Evolutionary conservation across 1,140 invertebrate genomes (phyloP).

Genomic region (Drosophila mayri): DNA sequence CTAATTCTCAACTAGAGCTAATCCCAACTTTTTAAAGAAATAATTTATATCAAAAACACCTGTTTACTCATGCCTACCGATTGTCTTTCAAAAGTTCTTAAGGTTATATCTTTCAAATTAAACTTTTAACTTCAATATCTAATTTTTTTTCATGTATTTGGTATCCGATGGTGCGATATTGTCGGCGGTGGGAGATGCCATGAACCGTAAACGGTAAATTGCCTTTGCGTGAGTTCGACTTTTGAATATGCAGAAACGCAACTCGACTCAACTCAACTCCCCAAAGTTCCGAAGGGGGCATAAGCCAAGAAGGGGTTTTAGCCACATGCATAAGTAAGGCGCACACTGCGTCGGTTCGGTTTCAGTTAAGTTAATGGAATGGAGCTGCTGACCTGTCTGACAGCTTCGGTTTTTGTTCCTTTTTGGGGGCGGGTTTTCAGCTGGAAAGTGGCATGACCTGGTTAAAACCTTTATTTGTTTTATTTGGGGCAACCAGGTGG

Average conservation of each 20-base stretch:
- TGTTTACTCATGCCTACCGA: neutral
- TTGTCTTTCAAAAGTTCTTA: too few relatives aligned
- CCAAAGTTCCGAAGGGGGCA: neutral
- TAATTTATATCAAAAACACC: neutral
- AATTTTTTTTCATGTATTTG: neutral
- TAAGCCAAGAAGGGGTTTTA: conserved; percentile 15
- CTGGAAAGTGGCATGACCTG: conserved; percentile 34
- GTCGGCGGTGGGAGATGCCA: conserved; percentile 28
- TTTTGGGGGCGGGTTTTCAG: conserved; percentile 19
- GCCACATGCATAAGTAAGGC: conserved; percentile 36
- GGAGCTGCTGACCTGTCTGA: conserved; percentile 43
- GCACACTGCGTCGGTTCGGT: conserved; percentile 16
- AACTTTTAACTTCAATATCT: neutral
- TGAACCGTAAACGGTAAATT: conserved; percentile 80
- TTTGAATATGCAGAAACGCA: conserved; percentile 46
- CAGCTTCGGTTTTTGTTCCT: conserved; percentile 2
- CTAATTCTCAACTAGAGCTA: neutral
- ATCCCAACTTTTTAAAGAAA: neutral
- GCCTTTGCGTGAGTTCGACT: conserved; percentile 69
- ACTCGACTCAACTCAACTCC: conserved; percentile 1
- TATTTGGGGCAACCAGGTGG: conserved; percentile 7
- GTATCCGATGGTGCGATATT: conserved; percentile 12
- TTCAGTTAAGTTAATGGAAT: conserved; percentile 37
- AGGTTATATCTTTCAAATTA: neutral
- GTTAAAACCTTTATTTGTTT: conserved; percentile 36